Conservation (phyloP, 1,140 invertebrate genomes). For the Heliothis virescens region DNA sequence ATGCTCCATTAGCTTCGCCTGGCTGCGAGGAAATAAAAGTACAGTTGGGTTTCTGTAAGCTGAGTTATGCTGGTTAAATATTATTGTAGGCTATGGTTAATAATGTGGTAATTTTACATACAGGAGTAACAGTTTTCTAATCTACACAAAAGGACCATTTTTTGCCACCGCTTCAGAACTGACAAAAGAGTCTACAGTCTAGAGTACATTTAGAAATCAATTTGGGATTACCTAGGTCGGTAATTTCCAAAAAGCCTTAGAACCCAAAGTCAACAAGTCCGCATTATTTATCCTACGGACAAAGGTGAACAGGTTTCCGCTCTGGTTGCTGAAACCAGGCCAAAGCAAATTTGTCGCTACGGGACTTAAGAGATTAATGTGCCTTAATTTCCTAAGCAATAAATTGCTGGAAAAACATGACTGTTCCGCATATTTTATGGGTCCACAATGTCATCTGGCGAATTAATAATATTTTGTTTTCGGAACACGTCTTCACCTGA, state of each 20-base stretch:
- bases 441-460: constrained; percentile 11
- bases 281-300: constrained; percentile 33
- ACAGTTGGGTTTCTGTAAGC: background rate
- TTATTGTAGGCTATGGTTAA: no score
- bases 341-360: constrained; percentile 34
- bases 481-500: constrained; percentile 5
- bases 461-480: constrained; percentile 30
- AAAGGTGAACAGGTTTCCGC: constrained; percentile 23
- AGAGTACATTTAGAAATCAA: no score
- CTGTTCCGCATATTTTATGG: constrained; percentile 36
- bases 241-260: background rate
- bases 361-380: constrained; percentile 42
- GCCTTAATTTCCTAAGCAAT: constrained; percentile 43
- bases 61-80: background rate
- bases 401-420: constrained; percentile 38
- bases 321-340: constrained; percentile 10
- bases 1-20: constrained; percentile 17
- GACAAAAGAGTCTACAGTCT: no score
- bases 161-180: no score
- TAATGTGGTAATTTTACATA: no score
- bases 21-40: constrained; percentile 12
- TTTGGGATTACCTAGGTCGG: background rate
- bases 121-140: no score
- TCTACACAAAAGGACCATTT: no score
- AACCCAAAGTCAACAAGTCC: background rate